Evolutionary conservation across 1,140 invertebrate species (phyloP), one percentile per base, ranked within the genome.

Genomic region (Centruroides vittatus): DNA sequence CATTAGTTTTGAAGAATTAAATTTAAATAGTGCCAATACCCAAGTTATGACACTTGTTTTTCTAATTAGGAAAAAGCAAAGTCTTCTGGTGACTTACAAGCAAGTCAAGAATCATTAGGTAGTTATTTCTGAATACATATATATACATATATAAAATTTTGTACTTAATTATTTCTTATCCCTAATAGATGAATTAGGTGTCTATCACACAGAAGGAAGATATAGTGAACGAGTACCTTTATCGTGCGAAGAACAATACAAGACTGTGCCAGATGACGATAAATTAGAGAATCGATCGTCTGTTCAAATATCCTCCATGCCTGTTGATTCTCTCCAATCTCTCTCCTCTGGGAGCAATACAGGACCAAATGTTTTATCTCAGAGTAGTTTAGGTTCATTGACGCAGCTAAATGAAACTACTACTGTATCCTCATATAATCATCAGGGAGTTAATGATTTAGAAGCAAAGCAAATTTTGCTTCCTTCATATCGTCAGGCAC

Each of bases 401-500:
- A 13, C 23, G 8, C 50, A 51, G 6, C 50, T 34, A 51, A 13
- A 13, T 34, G 23, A 34, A 51, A 51, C 3, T 51, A 35, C 52
- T 50, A 1, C 49, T 35, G 41, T 47, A 60, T 12, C 35, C 61
- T 23, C 61, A 69, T 41, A 1, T 41, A 41, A 41, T 41, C 41
- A 41, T 41, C 41, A 41, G 3, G 41, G 5, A 41, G 41, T 41
- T 6, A 41, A 41, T 8, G 41, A 41, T 41, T 41, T 41, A 3
- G 41, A 41, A 41, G 41, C 41, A 41, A 41, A 41, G 36, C 78
- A 81, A 65, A 84, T 86, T 7, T 78, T 92, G 62, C 73, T 94
- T 13, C 92, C 92, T 1, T 87, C 86, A 0, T 96, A 96, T 73
- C 81, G 92, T 47, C 88, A 86, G 35, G 89, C 90, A 3, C 93